Conservation (phyloP, 2,797 vertebrate genomes). For the Brachyalestes nurse region DNA sequence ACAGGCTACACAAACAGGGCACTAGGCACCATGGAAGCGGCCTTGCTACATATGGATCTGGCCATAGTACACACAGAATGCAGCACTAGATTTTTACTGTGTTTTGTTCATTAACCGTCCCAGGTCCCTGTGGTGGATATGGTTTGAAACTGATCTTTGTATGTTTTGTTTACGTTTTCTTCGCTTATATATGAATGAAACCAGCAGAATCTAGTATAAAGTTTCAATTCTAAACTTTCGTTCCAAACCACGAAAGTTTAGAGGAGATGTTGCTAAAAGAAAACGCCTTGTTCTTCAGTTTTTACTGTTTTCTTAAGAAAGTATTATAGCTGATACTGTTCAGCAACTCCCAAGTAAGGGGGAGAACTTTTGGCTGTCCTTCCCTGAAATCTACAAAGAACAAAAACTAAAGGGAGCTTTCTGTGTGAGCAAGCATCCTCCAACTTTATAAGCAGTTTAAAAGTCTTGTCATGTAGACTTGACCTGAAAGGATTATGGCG, state of each 20-base stretch:
- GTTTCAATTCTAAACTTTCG: neutral
- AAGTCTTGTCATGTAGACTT: slow-evolving; percentile 59
- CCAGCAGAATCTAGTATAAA: neutral
- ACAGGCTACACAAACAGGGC: slow-evolving; percentile 53
- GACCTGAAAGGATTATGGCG: slow-evolving; percentile 49
- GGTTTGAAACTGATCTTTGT: neutral
- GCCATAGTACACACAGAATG: slow-evolving; percentile 5
- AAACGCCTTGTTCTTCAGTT: too few relatives aligned
- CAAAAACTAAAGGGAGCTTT: slow-evolving; percentile 45
- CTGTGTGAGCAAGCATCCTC: slow-evolving; percentile 37
- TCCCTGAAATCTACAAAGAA: slow-evolving; percentile 30
- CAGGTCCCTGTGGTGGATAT: neutral
- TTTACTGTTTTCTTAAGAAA: too few relatives aligned
- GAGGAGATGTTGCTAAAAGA: neutral
- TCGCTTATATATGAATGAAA: neutral
- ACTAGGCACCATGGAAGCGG: slow-evolving; percentile 44
- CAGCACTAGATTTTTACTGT: neutral
- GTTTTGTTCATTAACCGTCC: neutral
- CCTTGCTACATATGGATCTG: slow-evolving; percentile 33
- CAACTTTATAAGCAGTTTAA: slow-evolving; percentile 48
- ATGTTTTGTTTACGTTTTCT: neutral
- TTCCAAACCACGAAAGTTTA: neutral
- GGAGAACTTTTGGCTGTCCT: slow-evolving; percentile 40
- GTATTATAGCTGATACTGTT: neutral
- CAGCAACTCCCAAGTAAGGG: slow-evolving; percentile 7